phyloP scores from a whole-genome alignment of 2,113 vertebrate species.

The Chaetorhynchus papuensis region DNA sequence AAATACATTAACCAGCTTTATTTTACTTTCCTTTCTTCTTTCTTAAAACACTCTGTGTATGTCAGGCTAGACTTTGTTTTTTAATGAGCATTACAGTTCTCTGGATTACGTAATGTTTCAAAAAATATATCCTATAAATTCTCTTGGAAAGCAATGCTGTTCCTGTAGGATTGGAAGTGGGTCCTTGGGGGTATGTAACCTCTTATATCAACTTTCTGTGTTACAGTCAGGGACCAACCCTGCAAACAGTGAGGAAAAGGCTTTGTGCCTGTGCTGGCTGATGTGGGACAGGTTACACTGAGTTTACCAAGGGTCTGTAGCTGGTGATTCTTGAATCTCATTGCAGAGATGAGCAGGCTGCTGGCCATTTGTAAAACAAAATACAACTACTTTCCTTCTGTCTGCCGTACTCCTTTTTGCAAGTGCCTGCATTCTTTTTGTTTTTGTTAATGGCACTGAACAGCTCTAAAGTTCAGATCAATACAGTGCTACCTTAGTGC shows the following conservation, averaged over 20 bases:
- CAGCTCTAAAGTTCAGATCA: slow-evolving; percentile 68
- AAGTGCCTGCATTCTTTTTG: background rate
- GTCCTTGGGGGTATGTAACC: background rate
- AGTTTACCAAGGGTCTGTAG: background rate
- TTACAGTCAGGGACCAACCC: background rate
- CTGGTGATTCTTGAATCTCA: background rate
- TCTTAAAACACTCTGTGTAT: slow-evolving; percentile 43
- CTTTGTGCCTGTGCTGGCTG: background rate
- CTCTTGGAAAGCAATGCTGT: slow-evolving; percentile 17
- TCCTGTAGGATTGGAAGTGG: background rate
- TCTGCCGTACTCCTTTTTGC: background rate
- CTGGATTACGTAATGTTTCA: background rate
- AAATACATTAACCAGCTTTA: slow-evolving; percentile 62
- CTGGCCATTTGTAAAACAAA: background rate
- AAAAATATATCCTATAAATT: slow-evolving; percentile 31
- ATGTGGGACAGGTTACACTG: background rate
- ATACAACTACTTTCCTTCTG: background rate
- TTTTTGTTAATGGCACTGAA: slow-evolving; percentile 53
- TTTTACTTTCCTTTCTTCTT: slow-evolving; percentile 60
- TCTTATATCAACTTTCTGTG: background rate
- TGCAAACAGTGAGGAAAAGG: background rate
- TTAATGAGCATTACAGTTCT: slow-evolving; percentile 20
- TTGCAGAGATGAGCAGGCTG: background rate
- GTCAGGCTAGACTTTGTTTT: background rate
- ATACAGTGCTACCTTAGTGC: slow-evolving; percentile 61